phyloP scores from a whole-genome alignment of 2,797 vertebrate species.

The Alosa sapidissima region DNA sequence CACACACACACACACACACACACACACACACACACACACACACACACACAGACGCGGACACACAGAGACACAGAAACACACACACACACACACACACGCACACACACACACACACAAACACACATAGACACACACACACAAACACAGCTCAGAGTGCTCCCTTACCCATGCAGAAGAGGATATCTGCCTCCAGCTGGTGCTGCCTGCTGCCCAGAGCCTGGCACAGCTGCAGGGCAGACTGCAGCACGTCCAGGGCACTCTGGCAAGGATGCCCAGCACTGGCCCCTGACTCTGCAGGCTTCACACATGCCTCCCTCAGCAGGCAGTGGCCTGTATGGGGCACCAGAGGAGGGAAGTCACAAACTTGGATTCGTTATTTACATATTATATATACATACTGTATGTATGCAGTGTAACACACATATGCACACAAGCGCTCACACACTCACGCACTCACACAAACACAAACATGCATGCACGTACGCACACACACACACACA shows the following conservation, averaged over 20 bases:
- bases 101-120: too few relatives aligned
- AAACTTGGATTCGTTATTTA: too few relatives aligned
- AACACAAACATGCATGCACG: not conserved
- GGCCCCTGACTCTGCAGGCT: slow-evolving; percentile 20
- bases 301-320: slow-evolving; percentile 57
- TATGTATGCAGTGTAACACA: not conserved
- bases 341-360: not conserved
- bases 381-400: not conserved
- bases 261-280: slow-evolving; percentile 53
- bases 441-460: not conserved
- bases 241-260: slow-evolving; percentile 62
- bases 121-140: too few relatives aligned
- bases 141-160: not conserved
- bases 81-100: not conserved
- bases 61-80: too few relatives aligned
- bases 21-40: not conserved
- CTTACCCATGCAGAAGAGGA: slow-evolving; percentile 80
- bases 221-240: slow-evolving; percentile 70
- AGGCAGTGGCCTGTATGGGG: slow-evolving; percentile 68
- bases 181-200: slow-evolving; percentile 74
- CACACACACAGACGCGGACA: not conserved
- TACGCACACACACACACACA: not conserved
- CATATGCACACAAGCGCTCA: not conserved
- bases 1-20: not conserved
- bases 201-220: slow-evolving; percentile 63